phyloP scores from a whole-genome alignment of 2,797 vertebrate species.

The Carcharodon carcharias region DNA sequence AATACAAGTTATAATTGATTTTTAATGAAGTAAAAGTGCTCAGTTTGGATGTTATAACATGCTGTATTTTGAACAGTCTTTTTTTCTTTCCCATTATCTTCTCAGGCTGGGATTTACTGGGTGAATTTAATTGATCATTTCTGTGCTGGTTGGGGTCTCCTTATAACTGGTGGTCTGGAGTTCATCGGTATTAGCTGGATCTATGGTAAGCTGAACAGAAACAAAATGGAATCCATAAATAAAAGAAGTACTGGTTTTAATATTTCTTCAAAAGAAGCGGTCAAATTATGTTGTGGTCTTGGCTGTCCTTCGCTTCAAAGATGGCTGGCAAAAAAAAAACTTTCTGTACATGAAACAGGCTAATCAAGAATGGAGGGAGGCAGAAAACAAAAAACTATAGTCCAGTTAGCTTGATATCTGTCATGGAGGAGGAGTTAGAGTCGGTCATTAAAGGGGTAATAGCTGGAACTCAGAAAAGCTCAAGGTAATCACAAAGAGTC shows the following conservation, averaged over 20 bases:
- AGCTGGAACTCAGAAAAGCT: too few relatives aligned
- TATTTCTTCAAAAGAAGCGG: background rate
- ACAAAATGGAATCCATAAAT: background rate
- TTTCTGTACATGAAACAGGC: background rate
- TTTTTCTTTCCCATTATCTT: background rate
- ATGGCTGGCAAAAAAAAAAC: background rate
- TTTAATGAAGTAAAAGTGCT: background rate
- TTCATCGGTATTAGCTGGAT: background rate
- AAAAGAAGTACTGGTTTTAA: background rate
- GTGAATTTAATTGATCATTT: background rate
- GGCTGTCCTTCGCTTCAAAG: background rate
- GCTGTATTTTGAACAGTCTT: background rate
- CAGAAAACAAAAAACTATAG: too few relatives aligned
- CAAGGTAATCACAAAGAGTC: too few relatives aligned
- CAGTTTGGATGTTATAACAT: background rate
- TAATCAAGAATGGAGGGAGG: too few relatives aligned
- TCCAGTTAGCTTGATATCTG: too few relatives aligned
- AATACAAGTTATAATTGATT: background rate
- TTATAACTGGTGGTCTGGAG: background rate
- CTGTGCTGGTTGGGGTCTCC: background rate
- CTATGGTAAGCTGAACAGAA: background rate
- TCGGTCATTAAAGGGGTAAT: too few relatives aligned
- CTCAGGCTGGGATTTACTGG: background rate
- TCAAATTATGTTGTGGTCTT: background rate
- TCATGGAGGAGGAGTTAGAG: too few relatives aligned